A percentile compares a stretch with the other conserved stretches of the same genome.
Conservation (phyloP, 2,888 invertebrate species). For the Chymomyza fuscimana region DNA sequence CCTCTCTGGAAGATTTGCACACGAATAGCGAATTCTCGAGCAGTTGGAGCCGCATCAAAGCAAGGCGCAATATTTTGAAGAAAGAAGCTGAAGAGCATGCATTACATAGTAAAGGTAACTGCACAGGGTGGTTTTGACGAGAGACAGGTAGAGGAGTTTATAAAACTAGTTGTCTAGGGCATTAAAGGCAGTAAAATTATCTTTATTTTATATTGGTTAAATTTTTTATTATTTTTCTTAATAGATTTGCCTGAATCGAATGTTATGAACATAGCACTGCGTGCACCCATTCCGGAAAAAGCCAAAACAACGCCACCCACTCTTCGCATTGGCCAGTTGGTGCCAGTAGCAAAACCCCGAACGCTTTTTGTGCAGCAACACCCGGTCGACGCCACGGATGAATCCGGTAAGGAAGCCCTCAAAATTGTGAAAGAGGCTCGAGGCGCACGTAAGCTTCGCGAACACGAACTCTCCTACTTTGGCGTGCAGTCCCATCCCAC, state of each 20-base stretch:
- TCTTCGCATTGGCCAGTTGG: slow-evolving; percentile 57
- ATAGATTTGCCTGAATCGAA: slow-evolving; percentile 78
- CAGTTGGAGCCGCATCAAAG: slow-evolving; percentile 83
- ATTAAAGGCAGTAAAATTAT: neutral
- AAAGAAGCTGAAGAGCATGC: slow-evolving; percentile 65
- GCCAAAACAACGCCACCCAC: slow-evolving; percentile 58
- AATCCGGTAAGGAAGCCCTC: slow-evolving; percentile 63
- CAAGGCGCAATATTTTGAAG: slow-evolving; percentile 79
- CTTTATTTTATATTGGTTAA: neutral
- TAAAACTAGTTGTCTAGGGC: neutral
- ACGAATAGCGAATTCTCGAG: slow-evolving; percentile 76
- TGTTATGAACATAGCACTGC: slow-evolving; percentile 79
- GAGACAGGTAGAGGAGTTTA: slow-evolving; percentile 63
- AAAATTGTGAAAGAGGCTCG: slow-evolving; percentile 78
- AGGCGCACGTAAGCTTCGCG: slow-evolving; percentile 81
- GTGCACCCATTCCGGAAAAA: slow-evolving; percentile 69
- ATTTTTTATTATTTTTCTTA: neutral
- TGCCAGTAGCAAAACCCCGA: slow-evolving; percentile 77
- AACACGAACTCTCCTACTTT: slow-evolving; percentile 83
- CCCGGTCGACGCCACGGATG: slow-evolving; percentile 45
- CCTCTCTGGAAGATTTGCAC: slow-evolving; percentile 70
- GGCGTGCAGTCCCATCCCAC: slow-evolving; percentile 77
- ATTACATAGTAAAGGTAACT: slow-evolving; percentile 71
- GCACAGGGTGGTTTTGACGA: neutral
- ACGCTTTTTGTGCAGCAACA: slow-evolving; percentile 60